Evolutionary conservation across 2,797 vertebrate genomes (phyloP), one percentile per base, ranked within the genome.

Genomic region (Manis crassicaudata): DNA sequence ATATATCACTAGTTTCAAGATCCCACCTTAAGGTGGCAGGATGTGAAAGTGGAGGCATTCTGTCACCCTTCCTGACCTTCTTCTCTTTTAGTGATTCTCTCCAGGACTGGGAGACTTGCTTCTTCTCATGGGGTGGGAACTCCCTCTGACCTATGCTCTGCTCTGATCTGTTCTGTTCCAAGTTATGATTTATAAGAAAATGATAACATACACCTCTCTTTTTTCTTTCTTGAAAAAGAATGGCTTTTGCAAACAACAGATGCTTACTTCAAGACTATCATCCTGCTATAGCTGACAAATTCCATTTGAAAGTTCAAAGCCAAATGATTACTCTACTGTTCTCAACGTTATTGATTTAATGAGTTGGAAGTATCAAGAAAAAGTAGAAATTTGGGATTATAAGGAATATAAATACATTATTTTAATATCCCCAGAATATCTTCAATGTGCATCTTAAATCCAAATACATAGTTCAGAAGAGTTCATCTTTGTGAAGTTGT

Each of bases 111-210:
- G 27, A 81, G 35, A 81, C 46, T 54, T 50, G 23, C 3, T 92
- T 62, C 27, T 29, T 54, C 25, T 27, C 11, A 35, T 16, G 29
- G 21, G 63, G 32, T 81, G 7, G 29, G 29, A 81, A 82, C 20
- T 52, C 65, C 9, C 20, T 65, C n/a, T 94, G 50, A 63, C 6
- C 27, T 67, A 21, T 50, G 72, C 11, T 83, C 18, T 46, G 21
- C 17, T 58, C 25, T 65, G 35, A 40, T 83, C 75, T 40, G 12
- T 60, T 88, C 43, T 79, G 23, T 21, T 58, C 40, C 2, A 52
- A 82, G 68, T 58, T 94, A 29, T 56, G 13, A 46, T 65, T 94
- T 68, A n/a, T 70, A 80, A 95, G 12, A 85, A 93, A 94, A 94
- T 80, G 16, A 92, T 88, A 52, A 60, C 21, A 88, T 21, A 80